These are phyloP conservation scores for Microtus oregoni DNA, from an alignment of 2,113 vertebrate species.

Conservation along the genomic window DNA sequence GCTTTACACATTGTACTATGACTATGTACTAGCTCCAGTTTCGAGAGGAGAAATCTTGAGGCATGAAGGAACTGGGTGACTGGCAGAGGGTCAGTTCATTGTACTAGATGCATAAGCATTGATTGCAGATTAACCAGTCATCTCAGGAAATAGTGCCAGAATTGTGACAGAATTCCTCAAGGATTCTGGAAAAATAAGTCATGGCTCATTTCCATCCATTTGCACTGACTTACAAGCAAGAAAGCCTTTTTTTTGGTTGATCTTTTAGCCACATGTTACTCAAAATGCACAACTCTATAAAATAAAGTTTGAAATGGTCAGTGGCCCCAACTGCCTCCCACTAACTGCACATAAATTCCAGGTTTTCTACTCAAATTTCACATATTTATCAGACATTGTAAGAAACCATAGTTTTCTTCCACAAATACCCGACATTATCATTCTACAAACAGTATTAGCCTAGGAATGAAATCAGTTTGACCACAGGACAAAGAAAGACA, in stretches of 20 bases:
- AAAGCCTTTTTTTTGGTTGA: background rate
- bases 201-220: background rate
- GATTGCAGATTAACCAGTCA: background rate
- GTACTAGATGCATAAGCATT: no score
- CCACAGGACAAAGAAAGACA: background rate
- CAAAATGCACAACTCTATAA: background rate
- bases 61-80: background rate
- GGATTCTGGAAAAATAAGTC: background rate
- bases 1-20: background rate
- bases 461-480: conserved; percentile 4
- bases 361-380: conserved; percentile 26
- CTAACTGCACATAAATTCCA: background rate
- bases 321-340: background rate
- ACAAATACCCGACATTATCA: no score
- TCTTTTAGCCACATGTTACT: background rate
- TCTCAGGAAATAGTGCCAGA: background rate
- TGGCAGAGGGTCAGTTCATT: background rate
- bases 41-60: conserved; percentile 23
- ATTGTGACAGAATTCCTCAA: background rate
- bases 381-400: conserved; percentile 7
- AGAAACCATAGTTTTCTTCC: conserved; percentile 33
- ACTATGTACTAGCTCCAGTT: background rate
- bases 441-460: background rate
- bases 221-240: background rate
- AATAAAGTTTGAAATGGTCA: background rate